These are phyloP conservation scores for Drosophila mulleri DNA, from an alignment of 2,888 invertebrate genomes.

Conservation along the genomic window DNA sequence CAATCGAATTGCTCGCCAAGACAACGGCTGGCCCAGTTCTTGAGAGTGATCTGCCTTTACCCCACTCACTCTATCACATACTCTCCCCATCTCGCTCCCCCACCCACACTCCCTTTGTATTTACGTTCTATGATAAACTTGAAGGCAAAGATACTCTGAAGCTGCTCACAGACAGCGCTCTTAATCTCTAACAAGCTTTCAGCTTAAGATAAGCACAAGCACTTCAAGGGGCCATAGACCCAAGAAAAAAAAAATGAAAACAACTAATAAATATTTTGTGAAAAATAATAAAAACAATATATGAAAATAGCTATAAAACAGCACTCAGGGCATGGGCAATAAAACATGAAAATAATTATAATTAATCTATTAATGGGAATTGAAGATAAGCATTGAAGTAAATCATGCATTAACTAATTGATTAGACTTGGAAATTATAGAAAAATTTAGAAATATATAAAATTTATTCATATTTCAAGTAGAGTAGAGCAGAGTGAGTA, in stretches of 20 bases:
- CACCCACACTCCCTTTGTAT: too few species aligned
- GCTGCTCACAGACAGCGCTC: slow-evolving; percentile 1
- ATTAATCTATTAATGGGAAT: slow-evolving; percentile 3
- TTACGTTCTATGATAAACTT: slow-evolving; percentile 2
- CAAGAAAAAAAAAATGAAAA: not conserved
- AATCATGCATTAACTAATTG: slow-evolving; percentile 1
- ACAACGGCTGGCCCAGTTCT: slow-evolving; percentile 7
- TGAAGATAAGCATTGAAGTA: not conserved
- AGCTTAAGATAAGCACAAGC: not conserved
- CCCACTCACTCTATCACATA: too few species aligned
- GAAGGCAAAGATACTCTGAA: slow-evolving; percentile 1
- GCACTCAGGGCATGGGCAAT: not conserved
- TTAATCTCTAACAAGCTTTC: slow-evolving; percentile 1
- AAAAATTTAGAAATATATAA: too few species aligned
- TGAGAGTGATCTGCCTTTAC: not conserved
- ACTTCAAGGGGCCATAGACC: slow-evolving; percentile 7
- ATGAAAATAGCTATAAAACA: not conserved
- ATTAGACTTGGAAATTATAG: not conserved
- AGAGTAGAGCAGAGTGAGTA: too few species aligned
- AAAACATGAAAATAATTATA: slow-evolving; percentile 4
- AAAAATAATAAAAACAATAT: not conserved
- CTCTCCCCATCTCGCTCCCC: not conserved
- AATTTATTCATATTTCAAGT: not conserved
- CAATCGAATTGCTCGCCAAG: slow-evolving; percentile 11
- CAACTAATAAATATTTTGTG: not conserved